These are phyloP conservation scores for Trogon melanurus DNA, from an alignment of 2,113 vertebrate species.

Conservation along the genomic window DNA sequence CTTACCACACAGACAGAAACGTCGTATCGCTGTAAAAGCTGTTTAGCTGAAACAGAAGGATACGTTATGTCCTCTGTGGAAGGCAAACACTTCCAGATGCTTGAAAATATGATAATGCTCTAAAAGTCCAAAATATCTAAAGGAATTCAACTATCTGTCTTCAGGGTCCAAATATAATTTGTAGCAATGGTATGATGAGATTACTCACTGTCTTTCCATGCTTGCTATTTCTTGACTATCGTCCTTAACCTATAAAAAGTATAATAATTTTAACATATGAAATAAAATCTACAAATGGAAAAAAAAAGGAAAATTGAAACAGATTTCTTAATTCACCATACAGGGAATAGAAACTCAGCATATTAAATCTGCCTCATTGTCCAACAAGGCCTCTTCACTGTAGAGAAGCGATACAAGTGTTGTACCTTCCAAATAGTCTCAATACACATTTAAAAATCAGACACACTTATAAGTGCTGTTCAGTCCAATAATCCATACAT, in stretches of 20 bases:
- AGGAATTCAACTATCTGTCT: not conserved
- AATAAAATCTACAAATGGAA: not conserved
- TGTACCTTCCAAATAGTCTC: not conserved
- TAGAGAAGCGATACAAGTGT: not conserved
- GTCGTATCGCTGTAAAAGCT: not conserved
- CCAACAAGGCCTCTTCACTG: not conserved
- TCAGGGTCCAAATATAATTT: not conserved
- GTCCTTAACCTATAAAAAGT: constrained; percentile 87
- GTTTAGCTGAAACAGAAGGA: not conserved
- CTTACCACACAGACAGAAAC: not conserved
- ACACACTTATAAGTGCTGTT: not conserved
- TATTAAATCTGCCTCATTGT: not conserved
- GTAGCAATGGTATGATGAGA: not conserved
- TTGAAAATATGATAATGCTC: not conserved
- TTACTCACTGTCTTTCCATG: constrained; percentile 93
- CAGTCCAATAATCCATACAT: not conserved
- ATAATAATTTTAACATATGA: not conserved
- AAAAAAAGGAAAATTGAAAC: not conserved
- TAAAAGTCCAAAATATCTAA: not conserved
- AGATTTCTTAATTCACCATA: not conserved
- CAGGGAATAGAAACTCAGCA: not conserved
- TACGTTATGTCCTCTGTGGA: not conserved
- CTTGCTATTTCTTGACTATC: constrained; percentile 95
- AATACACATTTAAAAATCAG: not conserved
- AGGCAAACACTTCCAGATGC: not conserved